Evolutionary conservation across 2,888 invertebrate genomes (phyloP), one percentile per base, ranked within the genome.

Genomic region (Netelia virgata): DNA sequence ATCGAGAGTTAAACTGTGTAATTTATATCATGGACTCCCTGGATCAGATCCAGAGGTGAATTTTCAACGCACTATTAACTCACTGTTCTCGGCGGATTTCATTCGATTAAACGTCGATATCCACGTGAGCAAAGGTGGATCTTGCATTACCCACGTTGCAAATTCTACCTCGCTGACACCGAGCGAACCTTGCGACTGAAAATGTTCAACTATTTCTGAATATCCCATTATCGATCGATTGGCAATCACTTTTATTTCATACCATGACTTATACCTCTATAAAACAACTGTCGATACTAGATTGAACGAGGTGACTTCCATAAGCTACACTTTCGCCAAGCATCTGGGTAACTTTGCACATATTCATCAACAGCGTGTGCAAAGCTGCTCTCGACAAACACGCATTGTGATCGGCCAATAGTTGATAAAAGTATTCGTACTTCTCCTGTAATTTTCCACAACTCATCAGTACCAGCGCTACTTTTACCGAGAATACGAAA

Each of bases 341-440:
- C 92, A 95, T 96, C 86, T 95, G 94, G 89, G 95, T 93, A 92
- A 95, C 88, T 94, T 95, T 94, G 10, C 95, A 95, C 36, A 97
- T 94, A 91, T 96, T 96, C 18, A 94, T 94, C 83, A 97, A 92
- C 74, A 97, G 92, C 0, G 95, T 94, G 3, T 95, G 94, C 70
- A 97, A 93, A 47, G 96, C 94, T 72, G 95, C 94, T 70, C 96
- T 95, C 0, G 96, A 96, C 64, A 97, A 95, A 87, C 96, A 97
- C 53, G 96, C 96, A 90, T 97, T 97, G 90, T 97, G 96, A 92
- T 97, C 97, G 1, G 96, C 95, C 89, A 96, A 95, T 88, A 96
- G 96, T 88, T 95, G 95, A 90, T 97, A 97, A 68, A 97, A 94
- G 70, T 96, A 97, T 83, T 95, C 94, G 88, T 95, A 95, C 89